Base-by-base conservation (phyloP, 2,888 invertebrate species). In the Parnassius orleans region DNA sequence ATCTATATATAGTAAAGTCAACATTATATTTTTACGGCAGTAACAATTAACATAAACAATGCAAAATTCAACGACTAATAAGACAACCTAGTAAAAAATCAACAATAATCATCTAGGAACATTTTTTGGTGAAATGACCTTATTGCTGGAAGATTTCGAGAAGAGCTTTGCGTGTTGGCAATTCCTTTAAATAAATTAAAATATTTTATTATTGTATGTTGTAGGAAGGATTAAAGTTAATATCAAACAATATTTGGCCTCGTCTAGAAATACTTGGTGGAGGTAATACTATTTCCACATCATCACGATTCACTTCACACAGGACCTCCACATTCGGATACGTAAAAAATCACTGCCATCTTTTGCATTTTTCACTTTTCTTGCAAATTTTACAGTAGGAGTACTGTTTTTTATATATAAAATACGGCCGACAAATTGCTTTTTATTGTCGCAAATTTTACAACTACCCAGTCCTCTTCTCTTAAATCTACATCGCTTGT, bases 221-320 rank as follows among this genome's bases (percentile, higher is more conserved):
- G 43, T 53, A 57, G 53, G 60, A 60, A 58, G 55, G 52, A 58
- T 65, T 56, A 61, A 57, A 61, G 52, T 42, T 57, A 59, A 65
- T 50, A 60, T 66, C 44, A 60, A 66, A 64, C 59, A 62, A 64
- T 57, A 64, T 62, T 61, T 64, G 66, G 53, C 62, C 66, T 50
- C 61, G 58, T 63, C 61, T 65, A 53, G 66, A 63, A 59, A 65
- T 66, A 48, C 56, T 63, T 63, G 63, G 66, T 60, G 42, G 44
- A 53, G 68, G 68, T 59, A 66, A 66, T 57, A 68, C 42, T 53
- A 63, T 58, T 61, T 63, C 66, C 24, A 65, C 46, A 60, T 69
- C 69, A 63, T 66, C 63, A 50, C 55, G 63, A 58, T 66, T 66
- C 9, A 68, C 64, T 56, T 61, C 65, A 65, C 61, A 68, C 52